Percentiles rank a stretch among this genome's conserved stretches.
phyloP scores from a whole-genome alignment of 2,888 invertebrate genomes.

The Timema cristinae region DNA sequence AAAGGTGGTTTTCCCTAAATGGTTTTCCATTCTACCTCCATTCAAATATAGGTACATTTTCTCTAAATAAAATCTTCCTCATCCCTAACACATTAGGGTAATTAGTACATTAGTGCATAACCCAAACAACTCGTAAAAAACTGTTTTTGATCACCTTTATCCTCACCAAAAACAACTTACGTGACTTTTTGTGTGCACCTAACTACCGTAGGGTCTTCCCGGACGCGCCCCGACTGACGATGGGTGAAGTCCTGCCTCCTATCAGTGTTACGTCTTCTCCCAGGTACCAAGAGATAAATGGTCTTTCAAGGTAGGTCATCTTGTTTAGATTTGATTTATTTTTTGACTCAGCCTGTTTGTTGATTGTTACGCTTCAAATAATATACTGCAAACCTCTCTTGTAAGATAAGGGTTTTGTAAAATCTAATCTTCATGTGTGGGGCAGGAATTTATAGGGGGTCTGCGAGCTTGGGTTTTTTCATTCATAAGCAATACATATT shows the following conservation, averaged over 20 bases:
- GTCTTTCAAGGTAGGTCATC: slow-evolving; percentile 24
- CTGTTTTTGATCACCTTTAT: neutral
- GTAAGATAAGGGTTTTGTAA: too few relatives aligned
- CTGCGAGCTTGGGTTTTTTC: too few relatives aligned
- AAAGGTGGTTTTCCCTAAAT: neutral
- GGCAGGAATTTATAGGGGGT: too few relatives aligned
- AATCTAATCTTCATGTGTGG: too few relatives aligned
- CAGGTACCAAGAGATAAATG: slow-evolving; percentile 25
- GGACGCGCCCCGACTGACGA: slow-evolving; percentile 38
- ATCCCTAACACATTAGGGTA: too few relatives aligned
- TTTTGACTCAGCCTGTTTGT: too few relatives aligned
- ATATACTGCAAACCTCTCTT: too few relatives aligned
- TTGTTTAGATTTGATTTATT: too few relatives aligned
- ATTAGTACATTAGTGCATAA: too few relatives aligned
- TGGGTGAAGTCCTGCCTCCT: slow-evolving; percentile 28
- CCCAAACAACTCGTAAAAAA: neutral
- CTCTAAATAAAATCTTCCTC: too few relatives aligned
- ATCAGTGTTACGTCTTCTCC: slow-evolving; percentile 3
- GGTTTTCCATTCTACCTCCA: neutral
- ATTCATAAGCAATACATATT: too few relatives aligned
- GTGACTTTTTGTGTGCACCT: neutral
- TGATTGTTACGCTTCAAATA: too few relatives aligned
- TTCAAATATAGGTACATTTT: neutral
- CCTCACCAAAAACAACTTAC: neutral
- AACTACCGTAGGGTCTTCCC: slow-evolving; percentile 35